A percentile compares a stretch with the other conserved stretches of the same genome.
phyloP scores from a whole-genome alignment of 2,797 vertebrate species.

The Botia kubotai region DNA sequence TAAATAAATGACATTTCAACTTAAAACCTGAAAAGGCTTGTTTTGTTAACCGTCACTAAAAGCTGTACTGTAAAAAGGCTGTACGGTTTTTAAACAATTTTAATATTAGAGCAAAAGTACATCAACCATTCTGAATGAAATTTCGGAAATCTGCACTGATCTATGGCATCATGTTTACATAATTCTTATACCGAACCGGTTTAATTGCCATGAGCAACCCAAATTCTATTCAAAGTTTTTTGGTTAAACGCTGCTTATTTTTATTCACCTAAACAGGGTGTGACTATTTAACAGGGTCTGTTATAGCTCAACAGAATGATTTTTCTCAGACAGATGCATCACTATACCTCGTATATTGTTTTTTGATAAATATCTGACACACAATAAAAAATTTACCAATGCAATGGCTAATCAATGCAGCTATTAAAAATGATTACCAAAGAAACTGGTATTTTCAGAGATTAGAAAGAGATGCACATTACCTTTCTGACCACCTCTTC shows the following conservation, averaged over 20 bases:
- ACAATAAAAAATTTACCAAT: not conserved
- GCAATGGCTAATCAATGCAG: not conserved
- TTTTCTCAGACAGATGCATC: not conserved
- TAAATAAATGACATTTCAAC: not conserved
- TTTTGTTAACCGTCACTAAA: no score
- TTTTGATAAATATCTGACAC: not conserved
- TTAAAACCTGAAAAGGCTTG: not conserved
- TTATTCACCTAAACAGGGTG: slow-evolving; percentile 24
- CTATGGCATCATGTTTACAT: not conserved
- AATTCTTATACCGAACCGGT: not conserved
- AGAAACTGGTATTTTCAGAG: not conserved
- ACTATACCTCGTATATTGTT: not conserved
- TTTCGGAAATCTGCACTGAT: not conserved
- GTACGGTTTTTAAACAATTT: no score
- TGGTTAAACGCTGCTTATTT: not conserved
- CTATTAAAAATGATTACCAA: not conserved
- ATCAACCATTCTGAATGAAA: not conserved
- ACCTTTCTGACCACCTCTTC: slow-evolving; percentile 98
- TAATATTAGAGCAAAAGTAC: not conserved
- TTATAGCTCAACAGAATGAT: not conserved
- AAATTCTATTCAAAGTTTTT: slow-evolving; percentile 21
- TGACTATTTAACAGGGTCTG: not conserved
- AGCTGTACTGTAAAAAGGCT: no score
- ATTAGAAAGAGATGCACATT: slow-evolving; percentile 50
- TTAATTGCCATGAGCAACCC: not conserved